phyloP scores from a whole-genome alignment of 2,888 invertebrate species.

The Synanthedon tipuliformis region DNA sequence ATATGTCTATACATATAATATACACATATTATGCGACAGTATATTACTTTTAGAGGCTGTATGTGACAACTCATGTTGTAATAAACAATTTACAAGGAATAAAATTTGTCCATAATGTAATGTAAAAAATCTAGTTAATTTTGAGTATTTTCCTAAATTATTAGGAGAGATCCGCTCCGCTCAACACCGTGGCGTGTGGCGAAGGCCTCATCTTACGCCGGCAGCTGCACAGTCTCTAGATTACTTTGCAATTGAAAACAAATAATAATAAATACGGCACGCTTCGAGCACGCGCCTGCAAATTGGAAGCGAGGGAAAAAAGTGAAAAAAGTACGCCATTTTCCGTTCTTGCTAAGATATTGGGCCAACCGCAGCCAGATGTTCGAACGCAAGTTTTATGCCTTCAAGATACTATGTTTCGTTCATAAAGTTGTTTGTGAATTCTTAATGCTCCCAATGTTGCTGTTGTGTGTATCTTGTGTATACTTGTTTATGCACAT shows the following conservation, averaged over 20 bases:
- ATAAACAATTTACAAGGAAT: too few species aligned
- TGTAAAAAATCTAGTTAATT: neutral
- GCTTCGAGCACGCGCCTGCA: constrained; percentile 40
- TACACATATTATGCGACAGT: too few species aligned
- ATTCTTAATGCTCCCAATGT: neutral
- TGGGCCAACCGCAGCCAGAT: constrained; percentile 36
- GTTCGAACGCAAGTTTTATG: constrained; percentile 45
- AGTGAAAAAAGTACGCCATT: neutral
- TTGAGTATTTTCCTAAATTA: neutral
- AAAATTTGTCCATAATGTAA: too few species aligned
- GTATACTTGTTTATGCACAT: neutral
- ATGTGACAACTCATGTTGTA: too few species aligned
- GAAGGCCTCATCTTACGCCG: constrained; percentile 27
- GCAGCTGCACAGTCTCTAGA: constrained; percentile 59
- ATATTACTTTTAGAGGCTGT: too few species aligned
- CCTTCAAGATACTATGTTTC: constrained; percentile 27
- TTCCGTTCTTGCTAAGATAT: constrained; percentile 30
- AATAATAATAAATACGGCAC: constrained; percentile 64
- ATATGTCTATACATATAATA: too few species aligned
- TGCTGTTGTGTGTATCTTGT: neutral
- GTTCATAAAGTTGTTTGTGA: neutral
- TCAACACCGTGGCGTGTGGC: constrained; percentile 6
- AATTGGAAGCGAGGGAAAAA: constrained; percentile 57
- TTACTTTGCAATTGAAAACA: constrained; percentile 68
- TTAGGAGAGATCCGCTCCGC: neutral